phyloP scores from a whole-genome alignment of 2,113 vertebrate genomes.

The Laterallus jamaicensis region DNA sequence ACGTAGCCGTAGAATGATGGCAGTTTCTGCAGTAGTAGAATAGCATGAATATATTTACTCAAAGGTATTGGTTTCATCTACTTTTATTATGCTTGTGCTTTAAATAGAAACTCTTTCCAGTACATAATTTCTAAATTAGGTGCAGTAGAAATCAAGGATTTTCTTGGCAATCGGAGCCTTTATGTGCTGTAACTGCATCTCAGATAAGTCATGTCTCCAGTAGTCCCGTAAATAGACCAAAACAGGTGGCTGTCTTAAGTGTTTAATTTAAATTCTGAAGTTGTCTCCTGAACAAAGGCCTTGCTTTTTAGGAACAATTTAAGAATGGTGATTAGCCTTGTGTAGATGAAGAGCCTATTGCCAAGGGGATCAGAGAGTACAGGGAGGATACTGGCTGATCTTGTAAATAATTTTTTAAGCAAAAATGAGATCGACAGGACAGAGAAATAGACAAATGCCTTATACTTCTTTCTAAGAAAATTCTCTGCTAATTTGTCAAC shows the following conservation, averaged over 20 bases:
- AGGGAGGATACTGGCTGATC: not conserved
- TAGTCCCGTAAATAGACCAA: slow-evolving; percentile 54
- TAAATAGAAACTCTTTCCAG: slow-evolving; percentile 22
- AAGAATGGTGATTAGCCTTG: slow-evolving; percentile 31
- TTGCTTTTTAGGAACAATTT: slow-evolving; percentile 49
- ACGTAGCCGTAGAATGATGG: not conserved
- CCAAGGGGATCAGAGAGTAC: not conserved
- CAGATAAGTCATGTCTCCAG: slow-evolving; percentile 15
- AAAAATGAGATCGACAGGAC: not conserved
- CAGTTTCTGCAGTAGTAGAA: not conserved
- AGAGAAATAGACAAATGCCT: not conserved
- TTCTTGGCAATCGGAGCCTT: slow-evolving; percentile 42
- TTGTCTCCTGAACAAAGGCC: slow-evolving; percentile 43
- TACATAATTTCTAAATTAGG: slow-evolving; percentile 42
- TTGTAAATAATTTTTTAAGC: not conserved
- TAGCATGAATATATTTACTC: not conserved
- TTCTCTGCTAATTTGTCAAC: slow-evolving; percentile 1
- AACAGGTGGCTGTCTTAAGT: slow-evolving; percentile 47
- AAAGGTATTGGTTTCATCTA: slow-evolving; percentile 4
- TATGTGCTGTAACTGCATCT: slow-evolving; percentile 13
- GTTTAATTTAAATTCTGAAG: slow-evolving; percentile 49
- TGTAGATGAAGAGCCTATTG: not conserved
- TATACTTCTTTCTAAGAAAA: not conserved
- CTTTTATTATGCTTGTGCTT: not conserved
- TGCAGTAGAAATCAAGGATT: slow-evolving; percentile 37